Conservation (phyloP, 2,113 vertebrate genomes). For the Camelus dromedarius region DNA sequence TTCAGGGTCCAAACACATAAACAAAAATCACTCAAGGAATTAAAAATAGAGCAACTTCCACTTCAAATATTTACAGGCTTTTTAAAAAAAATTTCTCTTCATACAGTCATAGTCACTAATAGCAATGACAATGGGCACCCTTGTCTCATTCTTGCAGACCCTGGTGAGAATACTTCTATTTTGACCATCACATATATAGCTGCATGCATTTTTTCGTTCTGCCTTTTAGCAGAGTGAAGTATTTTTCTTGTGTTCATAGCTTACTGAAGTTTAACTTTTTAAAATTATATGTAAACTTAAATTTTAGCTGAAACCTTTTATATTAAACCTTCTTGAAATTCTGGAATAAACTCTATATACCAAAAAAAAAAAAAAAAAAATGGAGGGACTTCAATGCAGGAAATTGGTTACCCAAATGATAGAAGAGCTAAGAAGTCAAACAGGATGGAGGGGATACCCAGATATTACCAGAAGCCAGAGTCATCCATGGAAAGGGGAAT, state of each 20-base stretch:
- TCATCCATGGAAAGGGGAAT: neutral
- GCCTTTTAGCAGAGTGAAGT: neutral
- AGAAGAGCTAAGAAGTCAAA: neutral
- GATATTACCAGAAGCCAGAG: neutral
- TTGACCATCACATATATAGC: neutral
- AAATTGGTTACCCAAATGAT: neutral
- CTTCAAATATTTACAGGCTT: neutral
- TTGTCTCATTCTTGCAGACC: neutral
- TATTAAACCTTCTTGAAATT: neutral
- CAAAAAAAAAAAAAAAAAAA: neutral
- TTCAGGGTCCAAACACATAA: constrained; percentile 44
- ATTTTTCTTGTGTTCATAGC: neutral
- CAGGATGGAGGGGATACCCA: neutral
- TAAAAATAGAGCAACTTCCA: neutral
- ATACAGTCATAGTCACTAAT: neutral
- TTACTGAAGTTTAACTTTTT: neutral
- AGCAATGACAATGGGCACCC: neutral
- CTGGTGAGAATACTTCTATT: neutral
- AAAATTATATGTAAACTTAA: neutral
- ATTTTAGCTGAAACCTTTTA: neutral
- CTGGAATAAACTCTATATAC: neutral
- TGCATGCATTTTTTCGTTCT: neutral
- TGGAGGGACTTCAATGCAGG: neutral
- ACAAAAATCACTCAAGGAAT: constrained; percentile 49
- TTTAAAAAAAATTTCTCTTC: neutral